Conservation (phyloP, 2,797 vertebrate species). For the Scomberomorus guttatus region DNA sequence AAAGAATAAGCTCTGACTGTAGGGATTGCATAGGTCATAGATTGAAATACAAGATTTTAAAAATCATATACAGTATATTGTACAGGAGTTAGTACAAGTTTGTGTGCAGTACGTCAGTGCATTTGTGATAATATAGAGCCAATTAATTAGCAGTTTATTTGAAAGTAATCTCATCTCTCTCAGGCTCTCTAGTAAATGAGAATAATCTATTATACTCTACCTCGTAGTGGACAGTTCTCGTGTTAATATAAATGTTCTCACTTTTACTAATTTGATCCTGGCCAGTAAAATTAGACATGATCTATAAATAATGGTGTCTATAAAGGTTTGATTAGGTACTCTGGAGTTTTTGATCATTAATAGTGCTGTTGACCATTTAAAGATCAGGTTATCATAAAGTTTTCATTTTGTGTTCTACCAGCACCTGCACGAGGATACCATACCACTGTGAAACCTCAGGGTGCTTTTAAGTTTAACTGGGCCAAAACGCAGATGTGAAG, state of each 20-base stretch:
- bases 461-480: not conserved
- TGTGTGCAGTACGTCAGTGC: not conserved
- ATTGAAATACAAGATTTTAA: not conserved
- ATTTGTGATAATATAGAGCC: constrained; percentile 12
- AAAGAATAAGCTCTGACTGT: not conserved
- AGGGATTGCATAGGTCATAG: not conserved
- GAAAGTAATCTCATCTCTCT: constrained; percentile 16
- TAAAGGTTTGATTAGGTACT: not conserved
- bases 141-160: constrained; percentile 24
- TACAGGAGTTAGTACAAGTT: not conserved
- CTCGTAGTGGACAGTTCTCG: not conserved
- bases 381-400: not conserved
- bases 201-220: not conserved
- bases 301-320: not conserved
- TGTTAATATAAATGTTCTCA: constrained; percentile 7
- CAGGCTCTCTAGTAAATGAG: constrained; percentile 12
- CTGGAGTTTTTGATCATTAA: not conserved
- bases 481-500: not conserved
- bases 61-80: not conserved
- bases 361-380: not conserved
- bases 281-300: constrained; percentile 1
- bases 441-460: not conserved
- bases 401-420: not conserved
- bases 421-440: not conserved
- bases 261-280: constrained; percentile 14